Conservation (phyloP, 1,140 invertebrate species). For the Drosophila grimshawi region DNA sequence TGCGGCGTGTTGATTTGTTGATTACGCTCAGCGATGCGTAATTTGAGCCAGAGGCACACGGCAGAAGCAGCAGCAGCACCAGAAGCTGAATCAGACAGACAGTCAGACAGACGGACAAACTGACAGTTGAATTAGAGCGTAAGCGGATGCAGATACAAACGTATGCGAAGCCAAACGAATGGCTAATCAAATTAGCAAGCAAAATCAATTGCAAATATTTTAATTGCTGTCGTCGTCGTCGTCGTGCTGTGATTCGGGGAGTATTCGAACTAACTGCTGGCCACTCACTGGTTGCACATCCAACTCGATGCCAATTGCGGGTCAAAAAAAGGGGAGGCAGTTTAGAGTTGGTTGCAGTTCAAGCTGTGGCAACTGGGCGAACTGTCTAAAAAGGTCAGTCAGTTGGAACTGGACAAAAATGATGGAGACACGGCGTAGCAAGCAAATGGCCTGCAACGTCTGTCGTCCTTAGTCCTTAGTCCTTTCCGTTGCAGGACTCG, state of each 20-base stretch:
- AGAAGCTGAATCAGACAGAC: not conserved
- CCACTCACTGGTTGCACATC: too few relatives aligned
- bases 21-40: slow-evolving; percentile 29
- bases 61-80: not conserved
- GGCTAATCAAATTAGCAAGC: slow-evolving; percentile 63
- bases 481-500: not conserved
- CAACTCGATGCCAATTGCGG: too few relatives aligned
- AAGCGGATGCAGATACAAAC: slow-evolving; percentile 10
- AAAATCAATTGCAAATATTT: slow-evolving; percentile 43
- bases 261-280: too few relatives aligned
- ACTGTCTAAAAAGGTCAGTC: slow-evolving; percentile 12
- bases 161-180: slow-evolving; percentile 9
- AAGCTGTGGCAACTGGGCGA: too few relatives aligned
- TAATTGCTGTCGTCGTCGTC: slow-evolving; percentile 20
- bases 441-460: slow-evolving; percentile 33
- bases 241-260: too few relatives aligned
- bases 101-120: not conserved
- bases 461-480: not conserved
- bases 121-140: slow-evolving; percentile 1
- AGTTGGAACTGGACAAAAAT: slow-evolving; percentile 4
- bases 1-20: slow-evolving; percentile 49
- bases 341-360: too few relatives aligned
- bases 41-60: slow-evolving; percentile 7
- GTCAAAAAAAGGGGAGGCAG: too few relatives aligned
- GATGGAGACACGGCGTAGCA: slow-evolving; percentile 13